Evolutionary conservation across 2,888 invertebrate genomes (phyloP), one percentile per base, ranked within the genome.

Genomic region (Ectemnius continuus): DNA sequence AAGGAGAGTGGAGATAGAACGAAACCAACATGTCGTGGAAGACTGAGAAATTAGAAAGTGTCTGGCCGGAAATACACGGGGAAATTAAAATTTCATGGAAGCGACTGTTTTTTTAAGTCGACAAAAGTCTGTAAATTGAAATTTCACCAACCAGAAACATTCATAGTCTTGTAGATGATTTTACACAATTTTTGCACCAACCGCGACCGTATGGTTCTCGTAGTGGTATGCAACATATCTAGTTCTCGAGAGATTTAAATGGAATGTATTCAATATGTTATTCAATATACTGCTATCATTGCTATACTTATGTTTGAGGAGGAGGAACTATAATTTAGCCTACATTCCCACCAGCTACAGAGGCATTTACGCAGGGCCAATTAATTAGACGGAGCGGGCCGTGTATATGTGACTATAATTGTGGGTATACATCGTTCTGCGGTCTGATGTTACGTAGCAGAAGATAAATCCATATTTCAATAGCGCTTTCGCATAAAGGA

Each of bases 321-420:
- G 61, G 58, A 16, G 20, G 64, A 73, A 64, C 59, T 59, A 47
- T 58, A 14, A 64, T 64, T 78, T 70, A 67, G 48, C 69, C 75
- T 16, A 28, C 65, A 61, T 36, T 66, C 23, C 52, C 14, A 52
- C 52, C n/a, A 14, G 52, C 14, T 52, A 52, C 16, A 52, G 4
- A 52, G 14, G 16, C 48, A 65, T 61, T 64, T 57, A 23, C 64
- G 16, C 8, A 23, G n/a, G 8, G 28, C 26, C 67, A 57, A 70
- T 78, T 75, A 72, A 72, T 75, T 71, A 52, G 69, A 67, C 47
- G 61, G 63, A 71, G 36, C 66, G 63, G 62, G 52, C 58, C 66
- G 67, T 28, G 28, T 67, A 66, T 52, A 67, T 71, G 71, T 78
- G 73, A 78, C 76, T 79, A 68, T 56, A 70, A 77, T 77, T 71